A percentile compares a stretch with the other conserved stretches of the same genome.
Evolutionary conservation across 2,797 vertebrate genomes (phyloP).

Genomic region (Xenentodon cancila): DNA sequence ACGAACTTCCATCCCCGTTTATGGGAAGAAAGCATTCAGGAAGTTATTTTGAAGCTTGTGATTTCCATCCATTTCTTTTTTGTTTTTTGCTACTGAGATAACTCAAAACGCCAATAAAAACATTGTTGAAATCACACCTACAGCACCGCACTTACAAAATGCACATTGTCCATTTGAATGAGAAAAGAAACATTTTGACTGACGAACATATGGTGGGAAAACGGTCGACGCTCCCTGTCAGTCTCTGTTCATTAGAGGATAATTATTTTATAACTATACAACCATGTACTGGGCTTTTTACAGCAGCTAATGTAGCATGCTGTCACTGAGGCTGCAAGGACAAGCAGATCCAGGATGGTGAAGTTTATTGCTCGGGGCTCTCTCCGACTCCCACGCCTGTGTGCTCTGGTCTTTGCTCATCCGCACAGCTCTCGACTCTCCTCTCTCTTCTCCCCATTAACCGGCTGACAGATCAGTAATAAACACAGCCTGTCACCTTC

Average conservation of each 20-base stretch:
- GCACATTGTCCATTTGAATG: neutral
- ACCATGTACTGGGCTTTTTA: slow-evolving; percentile 20
- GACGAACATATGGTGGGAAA: neutral
- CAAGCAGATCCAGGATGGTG: slow-evolving; percentile 46
- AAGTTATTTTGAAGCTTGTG: too few relatives aligned
- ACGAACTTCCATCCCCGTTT: too few relatives aligned
- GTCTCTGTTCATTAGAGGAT: slow-evolving; percentile 20
- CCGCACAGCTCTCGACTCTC: slow-evolving; percentile 67
- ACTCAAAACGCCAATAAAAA: neutral
- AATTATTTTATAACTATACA: slow-evolving; percentile 26
- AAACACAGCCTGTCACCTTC: slow-evolving; percentile 88
- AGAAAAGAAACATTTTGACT: neutral
- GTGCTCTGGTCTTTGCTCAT: slow-evolving; percentile 63
- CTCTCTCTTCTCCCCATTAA: slow-evolving; percentile 81
- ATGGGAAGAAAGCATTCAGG: too few relatives aligned
- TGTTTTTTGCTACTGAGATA: neutral
- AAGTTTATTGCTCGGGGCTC: slow-evolving; percentile 71
- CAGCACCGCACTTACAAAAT: too few relatives aligned
- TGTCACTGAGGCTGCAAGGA: slow-evolving; percentile 59
- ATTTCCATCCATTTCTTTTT: too few relatives aligned
- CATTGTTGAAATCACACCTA: neutral
- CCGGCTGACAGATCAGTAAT: slow-evolving; percentile 87
- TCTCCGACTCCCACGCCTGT: slow-evolving; percentile 57
- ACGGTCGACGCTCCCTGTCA: neutral
- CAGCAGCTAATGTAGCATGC: slow-evolving; percentile 37